phyloP scores from a whole-genome alignment of 2,888 invertebrate genomes.

The Mythimna albipuncta region DNA sequence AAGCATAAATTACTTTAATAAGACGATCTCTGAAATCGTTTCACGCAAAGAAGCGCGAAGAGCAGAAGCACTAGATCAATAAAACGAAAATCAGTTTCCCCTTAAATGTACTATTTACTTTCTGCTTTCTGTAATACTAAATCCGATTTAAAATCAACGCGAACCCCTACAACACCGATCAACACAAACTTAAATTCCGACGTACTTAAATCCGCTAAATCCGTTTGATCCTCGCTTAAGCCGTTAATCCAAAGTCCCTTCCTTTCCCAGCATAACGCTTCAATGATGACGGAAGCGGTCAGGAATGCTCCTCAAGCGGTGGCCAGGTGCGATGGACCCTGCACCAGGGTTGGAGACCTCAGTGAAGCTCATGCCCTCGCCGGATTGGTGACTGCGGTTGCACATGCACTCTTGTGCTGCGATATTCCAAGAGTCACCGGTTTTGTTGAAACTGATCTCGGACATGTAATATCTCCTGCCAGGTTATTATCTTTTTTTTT shows the following conservation, averaged over 20 bases:
- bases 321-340: slow-evolving; percentile 72
- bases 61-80: neutral
- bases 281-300: slow-evolving; percentile 82
- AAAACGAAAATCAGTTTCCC: neutral
- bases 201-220: slow-evolving; percentile 38
- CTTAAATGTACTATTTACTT: slow-evolving; percentile 31
- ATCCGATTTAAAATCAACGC: slow-evolving; percentile 36
- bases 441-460: slow-evolving; percentile 82
- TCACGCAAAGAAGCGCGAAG: neutral
- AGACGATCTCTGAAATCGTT: neutral
- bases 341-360: slow-evolving; percentile 77
- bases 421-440: slow-evolving; percentile 82
- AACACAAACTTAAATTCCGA: slow-evolving; percentile 32
- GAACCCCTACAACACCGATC: slow-evolving; percentile 65
- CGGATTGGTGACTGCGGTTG: slow-evolving; percentile 81
- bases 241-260: slow-evolving; percentile 40
- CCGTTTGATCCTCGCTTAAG: slow-evolving; percentile 60
- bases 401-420: slow-evolving; percentile 81
- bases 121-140: slow-evolving; percentile 12
- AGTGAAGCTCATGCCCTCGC: slow-evolving; percentile 87
- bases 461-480: slow-evolving; percentile 83
- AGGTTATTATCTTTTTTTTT: slow-evolving; percentile 71
- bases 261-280: slow-evolving; percentile 77
- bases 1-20: neutral
- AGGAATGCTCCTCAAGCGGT: slow-evolving; percentile 75